Evolutionary conservation across 2,888 invertebrate genomes (phyloP).

Genomic region (Pandemis corylana): DNA sequence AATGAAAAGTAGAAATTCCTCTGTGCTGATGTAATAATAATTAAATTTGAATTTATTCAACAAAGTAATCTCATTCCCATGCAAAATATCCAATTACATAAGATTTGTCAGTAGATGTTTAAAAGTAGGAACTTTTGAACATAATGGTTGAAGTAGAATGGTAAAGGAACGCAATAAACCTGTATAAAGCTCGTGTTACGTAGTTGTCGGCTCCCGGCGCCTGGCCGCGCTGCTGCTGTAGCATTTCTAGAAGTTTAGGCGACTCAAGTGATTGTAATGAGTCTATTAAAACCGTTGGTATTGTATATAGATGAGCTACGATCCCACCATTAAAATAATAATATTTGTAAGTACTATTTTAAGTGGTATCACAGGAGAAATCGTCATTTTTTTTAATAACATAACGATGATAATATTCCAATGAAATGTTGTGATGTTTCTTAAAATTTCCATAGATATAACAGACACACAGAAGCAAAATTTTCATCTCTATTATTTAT

Average conservation of each 20-base stretch:
- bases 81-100: conserved; percentile 56
- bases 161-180: conserved; percentile 79
- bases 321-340: conserved; percentile 80
- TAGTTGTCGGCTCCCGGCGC: conserved; percentile 39
- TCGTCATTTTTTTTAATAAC: conserved; percentile 68
- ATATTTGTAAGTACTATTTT: conserved; percentile 81
- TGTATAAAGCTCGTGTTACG: conserved; percentile 61
- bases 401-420: conserved; percentile 77
- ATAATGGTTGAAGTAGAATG: conserved; percentile 73
- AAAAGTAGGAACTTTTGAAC: conserved; percentile 75
- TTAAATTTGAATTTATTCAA: conserved; percentile 32
- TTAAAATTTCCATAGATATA: conserved; percentile 76
- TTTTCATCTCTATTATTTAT: conserved; percentile 67
- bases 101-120: conserved; percentile 51
- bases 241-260: conserved; percentile 67
- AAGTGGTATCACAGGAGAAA: conserved; percentile 77
- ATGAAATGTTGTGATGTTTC: conserved; percentile 81
- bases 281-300: conserved; percentile 80
- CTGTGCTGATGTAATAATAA: conserved; percentile 32
- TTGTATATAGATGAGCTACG: conserved; percentile 83
- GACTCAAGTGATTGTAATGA: conserved; percentile 81
- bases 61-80: conserved; percentile 55
- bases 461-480: conserved; percentile 57
- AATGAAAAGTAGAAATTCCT: conserved; percentile 33
- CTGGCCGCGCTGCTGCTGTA: conserved; percentile 53